Evolutionary conservation across 2,113 vertebrate species (phyloP).

Genomic region (Sus scrofa): DNA sequence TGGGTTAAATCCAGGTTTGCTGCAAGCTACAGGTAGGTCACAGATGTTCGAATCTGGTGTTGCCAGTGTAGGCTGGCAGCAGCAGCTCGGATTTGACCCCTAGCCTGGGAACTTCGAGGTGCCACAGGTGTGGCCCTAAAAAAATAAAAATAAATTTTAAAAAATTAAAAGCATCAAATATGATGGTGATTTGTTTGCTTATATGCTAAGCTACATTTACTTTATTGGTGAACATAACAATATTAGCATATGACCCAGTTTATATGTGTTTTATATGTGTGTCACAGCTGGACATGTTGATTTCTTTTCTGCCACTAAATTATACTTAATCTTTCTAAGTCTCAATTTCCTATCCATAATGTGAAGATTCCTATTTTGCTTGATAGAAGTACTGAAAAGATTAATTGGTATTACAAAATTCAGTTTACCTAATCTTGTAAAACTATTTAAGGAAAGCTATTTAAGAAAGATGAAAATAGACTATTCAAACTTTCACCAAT

Average conservation of each 20-base stretch:
- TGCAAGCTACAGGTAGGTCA: too few species aligned
- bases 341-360: neutral
- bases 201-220: neutral
- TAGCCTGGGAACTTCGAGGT: too few species aligned
- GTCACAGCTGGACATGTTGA: neutral
- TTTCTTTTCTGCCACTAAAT: neutral
- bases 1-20: too few species aligned
- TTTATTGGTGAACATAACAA: neutral
- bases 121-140: too few species aligned
- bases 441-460: neutral
- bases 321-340: neutral
- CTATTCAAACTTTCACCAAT: neutral
- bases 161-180: neutral
- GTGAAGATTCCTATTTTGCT: conserved; percentile 47
- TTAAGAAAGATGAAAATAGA: neutral
- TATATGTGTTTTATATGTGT: neutral
- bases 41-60: too few species aligned
- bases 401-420: conserved; percentile 15
- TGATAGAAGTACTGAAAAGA: neutral
- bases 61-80: too few species aligned
- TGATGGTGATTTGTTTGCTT: neutral
- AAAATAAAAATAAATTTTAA: too few species aligned
- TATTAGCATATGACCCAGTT: neutral
- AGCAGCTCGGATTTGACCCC: too few species aligned
- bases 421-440: neutral